Conservation (phyloP, 2,888 invertebrate species). For the Parnassius apollo region DNA sequence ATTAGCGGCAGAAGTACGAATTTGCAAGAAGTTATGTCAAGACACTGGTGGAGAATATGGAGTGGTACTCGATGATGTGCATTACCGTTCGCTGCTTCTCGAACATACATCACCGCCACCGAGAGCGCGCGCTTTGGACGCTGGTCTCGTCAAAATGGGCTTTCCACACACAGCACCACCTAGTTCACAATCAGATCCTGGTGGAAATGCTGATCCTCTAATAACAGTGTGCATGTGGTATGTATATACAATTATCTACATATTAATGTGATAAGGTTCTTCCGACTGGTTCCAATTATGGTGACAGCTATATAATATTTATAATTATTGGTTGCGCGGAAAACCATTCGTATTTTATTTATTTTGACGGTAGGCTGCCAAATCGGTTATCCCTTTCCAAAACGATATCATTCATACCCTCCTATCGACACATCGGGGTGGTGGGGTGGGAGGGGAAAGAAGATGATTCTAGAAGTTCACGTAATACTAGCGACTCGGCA, state of each 20-base stretch:
- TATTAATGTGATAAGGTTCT: no score
- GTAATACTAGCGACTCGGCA: no score
- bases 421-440: no score
- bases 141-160: conserved; percentile 95
- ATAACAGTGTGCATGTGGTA: conserved; percentile 97
- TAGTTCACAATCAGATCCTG: conserved; percentile 66
- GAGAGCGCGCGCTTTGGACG: conserved; percentile 83
- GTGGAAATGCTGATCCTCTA: conserved; percentile 80
- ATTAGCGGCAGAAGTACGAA: conserved; percentile 95
- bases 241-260: conserved; percentile 38
- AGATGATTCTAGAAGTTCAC: no score
- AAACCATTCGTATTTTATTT: no score
- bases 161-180: conserved; percentile 91
- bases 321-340: no score
- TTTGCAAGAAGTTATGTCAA: conserved; percentile 92
- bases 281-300: no score
- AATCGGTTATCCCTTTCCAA: no score
- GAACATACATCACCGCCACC: conserved; percentile 82
- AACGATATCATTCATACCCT: no score
- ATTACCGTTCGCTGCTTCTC: conserved; percentile 82
- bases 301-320: no score
- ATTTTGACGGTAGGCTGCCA: no score
- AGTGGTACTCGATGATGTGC: conserved; percentile 88
- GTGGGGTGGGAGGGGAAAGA: no score
- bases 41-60: conserved; percentile 94